Conservation (phyloP, 2,888 invertebrate genomes). For the Pachliopta kotzebuea region DNA sequence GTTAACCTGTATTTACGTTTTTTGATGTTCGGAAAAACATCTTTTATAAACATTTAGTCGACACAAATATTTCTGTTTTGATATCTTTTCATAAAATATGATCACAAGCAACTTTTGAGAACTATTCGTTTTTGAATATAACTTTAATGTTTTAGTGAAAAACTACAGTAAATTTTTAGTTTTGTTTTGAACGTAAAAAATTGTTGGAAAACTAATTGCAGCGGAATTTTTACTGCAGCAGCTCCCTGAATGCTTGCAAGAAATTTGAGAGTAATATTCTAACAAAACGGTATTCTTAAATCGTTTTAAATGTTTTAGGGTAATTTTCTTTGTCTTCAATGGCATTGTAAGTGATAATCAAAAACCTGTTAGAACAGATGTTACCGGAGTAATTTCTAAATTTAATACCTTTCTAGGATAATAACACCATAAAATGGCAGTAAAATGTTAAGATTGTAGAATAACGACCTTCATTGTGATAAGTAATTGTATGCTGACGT, state of each 20-base stretch:
- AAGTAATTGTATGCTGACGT: constrained; percentile 31
- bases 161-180: too few species aligned
- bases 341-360: constrained; percentile 76
- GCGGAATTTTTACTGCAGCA: constrained; percentile 21
- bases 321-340: constrained; percentile 68
- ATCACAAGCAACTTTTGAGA: too few species aligned
- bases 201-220: constrained; percentile 9
- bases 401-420: constrained; percentile 57
- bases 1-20: background rate
- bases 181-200: background rate
- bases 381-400: constrained; percentile 65
- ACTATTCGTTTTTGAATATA: too few species aligned
- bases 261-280: constrained; percentile 49
- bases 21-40: background rate
- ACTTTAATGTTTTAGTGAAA: too few species aligned
- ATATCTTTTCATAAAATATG: too few species aligned
- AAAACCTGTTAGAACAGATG: constrained; percentile 73
- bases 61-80: too few species aligned
- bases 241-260: constrained; percentile 30
- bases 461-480: constrained; percentile 42
- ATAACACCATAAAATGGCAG: constrained; percentile 53
- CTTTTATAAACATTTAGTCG: background rate
- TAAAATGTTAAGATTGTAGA: constrained; percentile 50
- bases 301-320: constrained; percentile 61
- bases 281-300: constrained; percentile 53